These are phyloP conservation scores for Spicauda simplicius DNA, from an alignment of 2,888 invertebrate species.

Conservation along the genomic window DNA sequence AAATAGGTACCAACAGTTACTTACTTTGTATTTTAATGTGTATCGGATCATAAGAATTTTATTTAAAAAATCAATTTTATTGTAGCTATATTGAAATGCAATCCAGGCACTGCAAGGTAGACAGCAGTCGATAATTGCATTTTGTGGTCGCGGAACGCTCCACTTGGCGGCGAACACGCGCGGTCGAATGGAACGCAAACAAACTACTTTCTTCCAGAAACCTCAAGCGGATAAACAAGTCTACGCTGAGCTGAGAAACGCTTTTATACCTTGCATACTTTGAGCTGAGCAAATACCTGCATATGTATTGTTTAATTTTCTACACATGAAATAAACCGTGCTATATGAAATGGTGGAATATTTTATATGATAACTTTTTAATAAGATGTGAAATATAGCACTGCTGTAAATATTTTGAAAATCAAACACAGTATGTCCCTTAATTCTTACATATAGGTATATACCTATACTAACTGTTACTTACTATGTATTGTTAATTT, in stretches of 20 bases:
- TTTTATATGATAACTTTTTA: no score
- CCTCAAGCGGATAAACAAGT: constrained; percentile 63
- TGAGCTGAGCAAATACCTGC: constrained; percentile 37
- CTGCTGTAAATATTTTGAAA: no score
- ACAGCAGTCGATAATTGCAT: constrained; percentile 82
- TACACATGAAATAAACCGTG: not conserved
- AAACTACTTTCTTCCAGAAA: constrained; percentile 74
- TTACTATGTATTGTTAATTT: no score
- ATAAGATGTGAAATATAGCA: no score
- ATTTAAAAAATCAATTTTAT: no score
- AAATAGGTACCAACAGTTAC: no score
- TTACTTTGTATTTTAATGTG: no score
- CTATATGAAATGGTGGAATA: not conserved
- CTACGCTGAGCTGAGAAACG: constrained; percentile 47
- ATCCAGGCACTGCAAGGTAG: constrained; percentile 75
- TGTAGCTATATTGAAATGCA: constrained; percentile 63
- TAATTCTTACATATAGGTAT: no score
- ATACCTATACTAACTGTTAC: no score
- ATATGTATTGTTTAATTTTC: not conserved
- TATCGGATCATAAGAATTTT: no score
- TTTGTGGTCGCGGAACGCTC: constrained; percentile 76
- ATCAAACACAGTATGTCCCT: no score
- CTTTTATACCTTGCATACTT: constrained; percentile 51
- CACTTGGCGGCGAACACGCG: constrained; percentile 68
- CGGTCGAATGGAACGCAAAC: constrained; percentile 76